Evolutionary conservation across 2,888 invertebrate genomes (phyloP), one percentile per base, ranked within the genome.

Genomic region (Ptychoptera contaminata): DNA sequence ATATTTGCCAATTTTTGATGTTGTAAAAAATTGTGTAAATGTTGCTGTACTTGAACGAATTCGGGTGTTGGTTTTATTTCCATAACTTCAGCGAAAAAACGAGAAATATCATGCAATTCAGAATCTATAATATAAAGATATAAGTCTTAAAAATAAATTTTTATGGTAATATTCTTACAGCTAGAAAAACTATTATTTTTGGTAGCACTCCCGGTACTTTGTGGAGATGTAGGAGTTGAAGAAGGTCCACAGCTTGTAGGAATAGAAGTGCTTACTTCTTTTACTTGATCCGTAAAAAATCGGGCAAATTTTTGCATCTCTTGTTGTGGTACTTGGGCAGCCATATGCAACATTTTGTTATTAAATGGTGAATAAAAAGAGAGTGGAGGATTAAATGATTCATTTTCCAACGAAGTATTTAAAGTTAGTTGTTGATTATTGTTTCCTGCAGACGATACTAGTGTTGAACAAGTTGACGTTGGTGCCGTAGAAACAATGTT

Each of bases 231-330:
- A 29, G 57, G 56, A 2, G 60, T 58, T 42, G 58, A 57, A 23
- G 58, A 59, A 10, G 60, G 52, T 38, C 23, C 40, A 36, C 29
- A 30, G 5, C 31, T 37, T 9, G 39, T 45, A 29, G 46, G 34
- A 16, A 38, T 44, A 58, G 56, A 29, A 58, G 57, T 35, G 67
- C 61, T 50, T 63, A 66, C 64, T 12, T 67, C 64, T 52, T 67
- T 67, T n/a, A 65, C 65, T 49, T 65, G 63, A 50, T 65, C 65
- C 43, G 59, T 60, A 47, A 63, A 63, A 47, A 62, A 58, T 43
- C 61, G 61, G 48, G 61, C 57, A 30, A 58, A 55, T 46, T 56
- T 55, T 45, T 54, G 53, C 46, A 53, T 47, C 10, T 52, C 53
- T 47, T 53, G 52, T 46, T 53, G 53, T 23, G 55, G 54, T 40